Percentiles rank a stretch among this genome's conserved stretches.
Evolutionary conservation across 2,797 vertebrate genomes (phyloP).

Genomic region (Spea hammondii): DNA sequence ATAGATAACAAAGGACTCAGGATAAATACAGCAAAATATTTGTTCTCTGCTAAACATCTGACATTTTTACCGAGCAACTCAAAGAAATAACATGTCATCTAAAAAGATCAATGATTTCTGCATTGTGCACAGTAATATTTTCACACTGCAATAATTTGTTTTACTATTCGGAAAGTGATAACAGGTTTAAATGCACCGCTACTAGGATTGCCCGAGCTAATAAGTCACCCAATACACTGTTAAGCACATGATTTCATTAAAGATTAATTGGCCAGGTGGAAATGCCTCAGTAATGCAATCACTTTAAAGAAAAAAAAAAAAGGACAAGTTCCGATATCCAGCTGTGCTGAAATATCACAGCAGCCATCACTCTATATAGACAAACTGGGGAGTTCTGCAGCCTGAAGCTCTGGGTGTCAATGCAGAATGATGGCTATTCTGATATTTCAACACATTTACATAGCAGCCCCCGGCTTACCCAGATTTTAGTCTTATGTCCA

Average conservation of each 20-base stretch:
- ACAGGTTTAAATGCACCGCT: neutral
- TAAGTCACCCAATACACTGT: constrained; percentile 2
- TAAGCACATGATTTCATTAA: neutral
- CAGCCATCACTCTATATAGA: constrained; percentile 9
- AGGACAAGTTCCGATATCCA: constrained; percentile 15
- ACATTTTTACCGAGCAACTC: too few relatives aligned
- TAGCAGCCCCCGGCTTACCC: constrained; percentile 2
- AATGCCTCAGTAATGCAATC: constrained; percentile 33
- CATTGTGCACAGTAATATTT: too few relatives aligned
- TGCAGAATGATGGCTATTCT: constrained; percentile 9
- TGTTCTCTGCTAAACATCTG: too few relatives aligned
- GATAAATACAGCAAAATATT: too few relatives aligned
- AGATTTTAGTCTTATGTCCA: constrained; percentile 10
- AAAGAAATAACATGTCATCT: too few relatives aligned
- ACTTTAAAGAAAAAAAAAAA: neutral
- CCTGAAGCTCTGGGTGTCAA: constrained; percentile 15
- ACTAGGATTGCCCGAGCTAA: neutral
- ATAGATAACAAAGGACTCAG: too few relatives aligned
- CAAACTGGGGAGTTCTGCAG: neutral
- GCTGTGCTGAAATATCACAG: constrained; percentile 10
- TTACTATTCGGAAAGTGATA: neutral
- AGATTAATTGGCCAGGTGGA: constrained; percentile 19
- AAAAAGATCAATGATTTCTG: too few relatives aligned
- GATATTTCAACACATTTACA: constrained; percentile 18
- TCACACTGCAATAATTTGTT: neutral